Evolutionary conservation across 2,888 invertebrate species (phyloP).

Genomic region (Ametastegia equiseti): DNA sequence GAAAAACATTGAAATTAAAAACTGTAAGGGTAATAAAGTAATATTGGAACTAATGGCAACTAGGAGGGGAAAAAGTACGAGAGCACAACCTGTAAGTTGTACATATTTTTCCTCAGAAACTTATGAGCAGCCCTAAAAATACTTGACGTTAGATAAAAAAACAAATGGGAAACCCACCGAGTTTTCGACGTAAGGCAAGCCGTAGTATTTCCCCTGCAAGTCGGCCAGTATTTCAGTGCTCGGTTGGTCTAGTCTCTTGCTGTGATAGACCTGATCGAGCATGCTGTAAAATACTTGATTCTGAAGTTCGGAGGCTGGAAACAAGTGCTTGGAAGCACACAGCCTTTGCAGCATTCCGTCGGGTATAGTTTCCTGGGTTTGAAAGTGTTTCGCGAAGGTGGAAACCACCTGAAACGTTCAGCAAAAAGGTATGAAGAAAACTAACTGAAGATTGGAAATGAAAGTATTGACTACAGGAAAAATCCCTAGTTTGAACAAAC

Average conservation of each 20-base stretch:
- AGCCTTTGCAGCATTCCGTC: conserved; percentile 88
- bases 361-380: conserved; percentile 91
- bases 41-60: not conserved
- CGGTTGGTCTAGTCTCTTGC: conserved; percentile 77
- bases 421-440: not conserved
- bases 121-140: no score
- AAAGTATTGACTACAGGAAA: conserved; percentile 1
- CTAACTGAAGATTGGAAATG: not conserved
- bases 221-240: conserved; percentile 87
- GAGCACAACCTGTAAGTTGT: no score
- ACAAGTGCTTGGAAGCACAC: conserved; percentile 91
- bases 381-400: conserved; percentile 93
- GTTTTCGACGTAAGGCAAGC: conserved; percentile 90
- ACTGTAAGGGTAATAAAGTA: no score
- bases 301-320: conserved; percentile 93
- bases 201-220: conserved; percentile 90
- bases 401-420: conserved; percentile 82
- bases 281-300: conserved; percentile 95
- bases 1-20: no score
- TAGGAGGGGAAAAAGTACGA: no score
- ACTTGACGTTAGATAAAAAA: no score
- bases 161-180: conserved; percentile 88
- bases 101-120: no score
- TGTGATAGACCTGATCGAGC: conserved; percentile 94
- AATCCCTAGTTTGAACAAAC: conserved; percentile 71